Percentiles rank a stretch among this genome's conserved stretches.
Evolutionary conservation across 35 echinoderm and acorn worm species (phyloP).

Genomic region (Amphiura filiformis): DNA sequence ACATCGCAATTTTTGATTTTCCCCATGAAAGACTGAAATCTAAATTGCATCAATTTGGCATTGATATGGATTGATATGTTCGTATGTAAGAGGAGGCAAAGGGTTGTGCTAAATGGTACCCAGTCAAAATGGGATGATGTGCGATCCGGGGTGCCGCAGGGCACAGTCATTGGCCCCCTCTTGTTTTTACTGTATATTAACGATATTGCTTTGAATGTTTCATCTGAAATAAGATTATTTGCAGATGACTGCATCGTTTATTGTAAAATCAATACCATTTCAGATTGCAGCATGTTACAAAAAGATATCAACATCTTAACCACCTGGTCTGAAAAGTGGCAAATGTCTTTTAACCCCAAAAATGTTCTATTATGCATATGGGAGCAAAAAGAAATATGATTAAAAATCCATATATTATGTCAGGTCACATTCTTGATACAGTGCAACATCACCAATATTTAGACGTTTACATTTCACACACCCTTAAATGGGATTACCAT

Average conservation of each 20-base stretch:
- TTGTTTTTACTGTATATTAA: conserved; percentile 21
- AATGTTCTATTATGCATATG: not conserved
- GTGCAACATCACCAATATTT: not conserved
- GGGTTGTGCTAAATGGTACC: not conserved
- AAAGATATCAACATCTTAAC: conserved; percentile 12
- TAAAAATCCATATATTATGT: not conserved
- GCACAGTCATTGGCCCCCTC: not conserved
- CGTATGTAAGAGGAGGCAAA: not conserved
- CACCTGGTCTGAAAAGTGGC: not conserved
- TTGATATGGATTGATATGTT: not conserved
- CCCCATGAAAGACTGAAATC: too few relatives aligned
- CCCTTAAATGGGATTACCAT: not conserved
- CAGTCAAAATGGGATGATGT: not conserved
- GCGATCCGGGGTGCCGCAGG: not conserved
- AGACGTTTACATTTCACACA: not conserved
- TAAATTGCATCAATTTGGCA: too few relatives aligned
- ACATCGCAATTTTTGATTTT: too few relatives aligned
- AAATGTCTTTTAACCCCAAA: not conserved
- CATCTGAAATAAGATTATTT: not conserved
- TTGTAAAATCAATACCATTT: not conserved
- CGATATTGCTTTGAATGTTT: not conserved
- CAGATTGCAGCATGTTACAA: not conserved
- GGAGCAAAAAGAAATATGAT: not conserved
- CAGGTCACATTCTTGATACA: not conserved
- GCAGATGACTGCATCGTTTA: conserved; percentile 20